Evolutionary conservation across 1,140 invertebrate species (phyloP), one percentile per base, ranked within the genome.

Genomic region (Alviniconcha marisindica): DNA sequence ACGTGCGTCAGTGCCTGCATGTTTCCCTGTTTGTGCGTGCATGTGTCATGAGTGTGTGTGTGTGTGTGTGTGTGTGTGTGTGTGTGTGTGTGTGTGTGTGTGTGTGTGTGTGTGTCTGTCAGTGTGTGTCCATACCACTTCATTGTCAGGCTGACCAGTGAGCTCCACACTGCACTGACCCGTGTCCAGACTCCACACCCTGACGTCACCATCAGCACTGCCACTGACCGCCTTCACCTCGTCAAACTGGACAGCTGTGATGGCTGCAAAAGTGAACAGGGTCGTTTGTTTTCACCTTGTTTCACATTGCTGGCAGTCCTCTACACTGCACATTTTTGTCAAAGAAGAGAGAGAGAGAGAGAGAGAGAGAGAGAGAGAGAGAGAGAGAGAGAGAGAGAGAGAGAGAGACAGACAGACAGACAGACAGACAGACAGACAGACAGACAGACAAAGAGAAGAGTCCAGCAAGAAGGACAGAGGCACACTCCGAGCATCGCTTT

Each of bases 181-280:
- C 60, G 84, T 82, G 7, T 66, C 24, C 48, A 83, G 85, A 15
- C 84, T 80, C 91, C 91, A 91, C 14, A 92, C 86, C 33, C 87
- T 81, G 5, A 91, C 28, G 60, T 87, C 87, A 31, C 86, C 86
- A 73, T 92, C 91, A 38, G 84, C 89, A 86, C 91, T 91, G 2
- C 88, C 91, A 84, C 90, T 91, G 0, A 92, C 84, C 18, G 88
- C 84, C 56, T 84, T 86, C 38, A 85, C 80, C 14, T 86, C 84
- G 82, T 90, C 88, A 86, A 91, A 90, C 86, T 91, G 89, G 77
- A 84, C 87, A 60, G 89, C 89, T 44, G 81, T 89, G 1, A 92
- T 85, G 73, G 89, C 91, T 92, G 73, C 10, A 48, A 48, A 48
- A 48, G n/a, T n/a, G n/a, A n/a, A n/a, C n/a, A n/a, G n/a, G n/a